A percentile compares a stretch with the other conserved stretches of the same genome.
phyloP scores from a whole-genome alignment of 2,888 invertebrate species.

The Aquatica leii region DNA sequence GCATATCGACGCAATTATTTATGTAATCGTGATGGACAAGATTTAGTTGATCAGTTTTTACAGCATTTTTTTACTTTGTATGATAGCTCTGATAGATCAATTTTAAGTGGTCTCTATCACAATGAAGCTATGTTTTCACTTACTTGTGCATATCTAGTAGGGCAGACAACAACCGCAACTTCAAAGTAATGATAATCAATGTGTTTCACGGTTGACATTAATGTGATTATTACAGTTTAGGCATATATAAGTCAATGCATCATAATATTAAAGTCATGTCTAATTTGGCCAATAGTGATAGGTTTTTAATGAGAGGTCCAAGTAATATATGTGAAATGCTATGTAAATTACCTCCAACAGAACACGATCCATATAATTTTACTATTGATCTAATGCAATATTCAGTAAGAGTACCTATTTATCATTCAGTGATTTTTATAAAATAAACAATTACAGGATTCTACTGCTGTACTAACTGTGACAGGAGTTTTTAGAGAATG shows the following conservation, averaged over 20 bases:
- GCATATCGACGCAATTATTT: slow-evolving; percentile 64
- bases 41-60: slow-evolving; percentile 69
- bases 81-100: slow-evolving; percentile 66
- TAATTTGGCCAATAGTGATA: slow-evolving; percentile 53
- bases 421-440: too few relatives aligned
- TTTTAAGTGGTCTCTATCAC: slow-evolving; percentile 69
- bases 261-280: slow-evolving; percentile 62
- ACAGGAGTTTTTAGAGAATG: slow-evolving; percentile 73
- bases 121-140: slow-evolving; percentile 70
- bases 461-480: slow-evolving; percentile 66
- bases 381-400: slow-evolving; percentile 71
- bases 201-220: neutral
- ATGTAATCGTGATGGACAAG: slow-evolving; percentile 59
- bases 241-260: slow-evolving; percentile 57
- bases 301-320: slow-evolving; percentile 49
- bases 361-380: slow-evolving; percentile 73
- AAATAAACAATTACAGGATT: too few relatives aligned
- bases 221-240: slow-evolving; percentile 49
- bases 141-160: slow-evolving; percentile 56
- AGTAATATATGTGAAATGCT: slow-evolving; percentile 62
- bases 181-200: slow-evolving; percentile 48
- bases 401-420: slow-evolving; percentile 57
- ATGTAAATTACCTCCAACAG: slow-evolving; percentile 65
- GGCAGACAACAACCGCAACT: slow-evolving; percentile 50
- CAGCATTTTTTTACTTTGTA: slow-evolving; percentile 72